These are phyloP conservation scores for Rattus rattus DNA, from an alignment of 2,113 vertebrate species.

Conservation along the genomic window DNA sequence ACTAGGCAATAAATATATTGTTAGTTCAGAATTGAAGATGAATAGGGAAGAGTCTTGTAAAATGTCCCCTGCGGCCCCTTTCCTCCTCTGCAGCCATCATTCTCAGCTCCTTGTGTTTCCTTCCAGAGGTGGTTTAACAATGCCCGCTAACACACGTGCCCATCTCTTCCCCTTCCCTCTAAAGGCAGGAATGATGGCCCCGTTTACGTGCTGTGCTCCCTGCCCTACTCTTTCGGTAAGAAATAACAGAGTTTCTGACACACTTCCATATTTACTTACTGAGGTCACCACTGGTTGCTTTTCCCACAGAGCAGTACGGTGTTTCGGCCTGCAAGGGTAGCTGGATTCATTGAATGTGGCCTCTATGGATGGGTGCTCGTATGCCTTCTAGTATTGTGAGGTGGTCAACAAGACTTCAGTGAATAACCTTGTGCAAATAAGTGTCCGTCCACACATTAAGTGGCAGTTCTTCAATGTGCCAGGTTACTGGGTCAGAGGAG, in stretches of 20 bases:
- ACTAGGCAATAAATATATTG: neutral
- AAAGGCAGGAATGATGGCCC: neutral
- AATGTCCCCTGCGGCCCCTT: neutral
- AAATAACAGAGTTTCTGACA: neutral
- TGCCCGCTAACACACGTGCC: neutral
- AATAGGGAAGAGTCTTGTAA: neutral
- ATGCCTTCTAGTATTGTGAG: neutral
- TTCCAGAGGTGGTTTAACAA: slow-evolving; percentile 24
- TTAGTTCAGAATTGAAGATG: slow-evolving; percentile 41
- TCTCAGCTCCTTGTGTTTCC: neutral
- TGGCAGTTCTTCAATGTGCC: neutral
- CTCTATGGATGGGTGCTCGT: neutral
- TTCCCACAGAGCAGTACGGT: neutral
- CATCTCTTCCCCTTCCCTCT: neutral
- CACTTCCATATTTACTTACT: neutral
- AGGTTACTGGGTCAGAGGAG: neutral
- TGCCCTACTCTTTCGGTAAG: neutral
- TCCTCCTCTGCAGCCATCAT: neutral
- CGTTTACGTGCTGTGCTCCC: neutral
- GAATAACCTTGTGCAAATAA: neutral
- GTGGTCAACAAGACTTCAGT: neutral
- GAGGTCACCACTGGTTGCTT: neutral
- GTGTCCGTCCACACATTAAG: neutral
- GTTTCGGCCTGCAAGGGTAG: neutral
- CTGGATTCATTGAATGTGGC: neutral